A percentile compares a stretch with the other conserved stretches of the same genome.
These are phyloP conservation scores for Chaetodon trifasciatus DNA, from an alignment of 2,797 vertebrate species.

Conservation along the genomic window DNA sequence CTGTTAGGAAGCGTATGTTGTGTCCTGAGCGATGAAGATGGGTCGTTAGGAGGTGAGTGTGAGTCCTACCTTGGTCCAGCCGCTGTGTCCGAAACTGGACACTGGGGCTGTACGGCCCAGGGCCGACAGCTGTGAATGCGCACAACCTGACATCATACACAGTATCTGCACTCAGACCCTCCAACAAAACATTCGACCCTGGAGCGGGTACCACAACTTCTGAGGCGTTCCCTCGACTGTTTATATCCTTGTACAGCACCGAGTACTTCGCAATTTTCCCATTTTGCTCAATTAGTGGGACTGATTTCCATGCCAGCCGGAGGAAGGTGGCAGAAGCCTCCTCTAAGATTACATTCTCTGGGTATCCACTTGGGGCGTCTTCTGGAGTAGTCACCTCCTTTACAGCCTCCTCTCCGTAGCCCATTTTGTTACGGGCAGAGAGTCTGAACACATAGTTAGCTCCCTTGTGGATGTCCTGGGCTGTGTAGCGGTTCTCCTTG, in stretches of 20 bases:
- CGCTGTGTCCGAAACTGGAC: constrained; percentile 97
- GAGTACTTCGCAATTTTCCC: constrained; percentile 92
- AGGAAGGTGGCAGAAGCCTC: constrained; percentile 88
- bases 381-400: constrained; percentile 92
- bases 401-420: constrained; percentile 93
- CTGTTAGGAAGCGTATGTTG: constrained; percentile 43
- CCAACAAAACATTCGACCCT: constrained; percentile 89
- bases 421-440: constrained; percentile 95
- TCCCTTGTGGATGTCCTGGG: constrained; percentile 93
- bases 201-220: constrained; percentile 89
- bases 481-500: constrained; percentile 91
- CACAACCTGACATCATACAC: constrained; percentile 98
- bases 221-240: constrained; percentile 90
- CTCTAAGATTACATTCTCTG: constrained; percentile 89
- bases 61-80: constrained; percentile 95
- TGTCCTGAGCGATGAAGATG: constrained; percentile 59
- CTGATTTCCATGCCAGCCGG: constrained; percentile 90
- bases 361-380: constrained; percentile 90
- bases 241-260: constrained; percentile 93
- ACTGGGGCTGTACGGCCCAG: constrained; percentile 95
- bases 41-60: constrained; percentile 43
- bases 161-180: constrained; percentile 93
- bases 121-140: constrained; percentile 93
- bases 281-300: constrained; percentile 91
- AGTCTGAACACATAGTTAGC: constrained; percentile 94